Percentiles rank a stretch among this genome's conserved stretches.
phyloP scores from a whole-genome alignment of 30 jellyfish, hydroid and myxozoan genomes.

The Aurelia aurita region DNA sequence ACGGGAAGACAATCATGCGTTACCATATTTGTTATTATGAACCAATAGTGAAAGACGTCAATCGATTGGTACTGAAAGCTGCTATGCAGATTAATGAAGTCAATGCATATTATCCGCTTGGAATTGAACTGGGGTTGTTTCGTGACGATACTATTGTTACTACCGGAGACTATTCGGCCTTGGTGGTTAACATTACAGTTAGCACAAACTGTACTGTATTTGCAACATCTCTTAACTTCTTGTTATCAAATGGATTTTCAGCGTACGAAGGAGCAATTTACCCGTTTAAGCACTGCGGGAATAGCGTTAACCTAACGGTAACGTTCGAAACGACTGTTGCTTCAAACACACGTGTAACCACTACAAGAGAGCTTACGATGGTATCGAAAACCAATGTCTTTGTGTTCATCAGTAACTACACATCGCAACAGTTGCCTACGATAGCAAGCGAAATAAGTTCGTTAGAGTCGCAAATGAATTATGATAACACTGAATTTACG shows the following conservation, averaged over 20 bases:
- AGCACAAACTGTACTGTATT: constrained; percentile 29
- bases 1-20: constrained; percentile 19
- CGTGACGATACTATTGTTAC: constrained; percentile 8
- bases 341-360: neutral
- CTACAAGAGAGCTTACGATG: neutral
- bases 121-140: constrained; percentile 3
- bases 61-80: neutral
- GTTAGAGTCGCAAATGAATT: neutral
- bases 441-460: neutral
- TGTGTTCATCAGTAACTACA: neutral
- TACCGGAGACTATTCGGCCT: constrained; percentile 33
- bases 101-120: constrained; percentile 66
- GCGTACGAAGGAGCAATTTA: constrained; percentile 27
- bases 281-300: neutral
- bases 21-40: constrained; percentile 63
- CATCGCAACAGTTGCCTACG: neutral
- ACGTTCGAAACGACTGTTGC: neutral
- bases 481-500: neutral
- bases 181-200: constrained; percentile 4
- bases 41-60: constrained; percentile 28
- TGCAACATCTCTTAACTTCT: neutral
- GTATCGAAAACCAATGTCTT: constrained; percentile 33
- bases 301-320: neutral
- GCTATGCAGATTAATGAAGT: neutral
- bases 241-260: constrained; percentile 4